Base-by-base conservation (phyloP, 2,113 vertebrate species). In the Cavia aperea region DNA sequence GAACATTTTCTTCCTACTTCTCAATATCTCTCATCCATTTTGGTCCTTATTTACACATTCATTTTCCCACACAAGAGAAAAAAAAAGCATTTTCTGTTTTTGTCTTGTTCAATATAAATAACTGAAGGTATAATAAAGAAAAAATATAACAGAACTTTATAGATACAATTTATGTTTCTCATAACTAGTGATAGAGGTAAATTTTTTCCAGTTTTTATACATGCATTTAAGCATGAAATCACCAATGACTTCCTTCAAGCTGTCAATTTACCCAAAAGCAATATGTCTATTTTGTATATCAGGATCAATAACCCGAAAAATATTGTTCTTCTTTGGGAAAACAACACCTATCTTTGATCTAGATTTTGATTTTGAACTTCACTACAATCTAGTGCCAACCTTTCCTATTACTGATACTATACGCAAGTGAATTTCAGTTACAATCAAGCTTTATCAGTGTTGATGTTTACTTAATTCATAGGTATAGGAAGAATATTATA, bases 1-100 rank as follows among this genome's bases (percentile, higher is more conserved):
- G 72, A 26, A 46, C 39, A 46, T 46, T 14, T 29, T 49, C 13
- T 77, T 29, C 26, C 73, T 29, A 15, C 24, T 75, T 46, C 43
- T 14, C 73, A 29, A 7, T 49, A 49, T 49, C 72, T 75, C 5
- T 49, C 43, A 15, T 49, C 26, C 24, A 29, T 49, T 77, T 49
- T 31, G 73, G 73, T 49, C 13, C 26, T 16, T 49, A 29, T 49
- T 49, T 29, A 77, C 43, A 77, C 13, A 2, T 77, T 77, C 3
- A 3, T 26, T 49, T 31, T 77, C 24, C 49, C 43, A 29, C 26
- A 31, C 24, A 77, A 46, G 72, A 75, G 24, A 75, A 46, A 75
- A 43, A 15, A 81, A 89, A 93, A 88, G 8, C 2, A 73, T 91
- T 91, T 92, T 90, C 60, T 86, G 54, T 60, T 93, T 96, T 93